These are phyloP conservation scores for Chironomus tentans DNA, from an alignment of 2,888 invertebrate genomes.

Conservation along the genomic window DNA sequence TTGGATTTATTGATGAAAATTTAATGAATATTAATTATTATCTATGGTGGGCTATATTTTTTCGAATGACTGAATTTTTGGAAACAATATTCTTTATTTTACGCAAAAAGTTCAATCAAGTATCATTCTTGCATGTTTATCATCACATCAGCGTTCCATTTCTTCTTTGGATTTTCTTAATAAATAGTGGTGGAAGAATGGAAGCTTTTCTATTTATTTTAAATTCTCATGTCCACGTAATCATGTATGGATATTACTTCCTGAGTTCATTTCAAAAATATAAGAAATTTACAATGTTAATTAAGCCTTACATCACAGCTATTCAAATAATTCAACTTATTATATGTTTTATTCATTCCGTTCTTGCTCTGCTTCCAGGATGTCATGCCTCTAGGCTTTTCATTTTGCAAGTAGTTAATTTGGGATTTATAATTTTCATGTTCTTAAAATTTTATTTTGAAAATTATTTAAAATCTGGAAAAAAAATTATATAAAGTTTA, in stretches of 20 bases:
- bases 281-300: background rate
- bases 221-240: background rate
- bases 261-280: background rate
- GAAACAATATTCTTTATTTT: background rate
- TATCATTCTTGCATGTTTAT: background rate
- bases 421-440: background rate
- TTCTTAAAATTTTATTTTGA: background rate
- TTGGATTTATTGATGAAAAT: background rate
- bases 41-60: background rate
- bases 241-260: conserved; percentile 2
- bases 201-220: background rate
- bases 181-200: background rate
- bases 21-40: background rate
- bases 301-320: background rate
- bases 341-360: background rate
- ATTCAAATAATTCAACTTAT: background rate
- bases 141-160: background rate
- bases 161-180: background rate
- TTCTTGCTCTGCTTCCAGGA: background rate
- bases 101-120: background rate
- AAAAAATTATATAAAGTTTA: too few relatives aligned
- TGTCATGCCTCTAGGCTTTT: background rate
- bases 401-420: background rate
- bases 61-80: background rate
- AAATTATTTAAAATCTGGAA: background rate